phyloP scores from a whole-genome alignment of 1,140 invertebrate species.

The Rhopalosiphum padi region DNA sequence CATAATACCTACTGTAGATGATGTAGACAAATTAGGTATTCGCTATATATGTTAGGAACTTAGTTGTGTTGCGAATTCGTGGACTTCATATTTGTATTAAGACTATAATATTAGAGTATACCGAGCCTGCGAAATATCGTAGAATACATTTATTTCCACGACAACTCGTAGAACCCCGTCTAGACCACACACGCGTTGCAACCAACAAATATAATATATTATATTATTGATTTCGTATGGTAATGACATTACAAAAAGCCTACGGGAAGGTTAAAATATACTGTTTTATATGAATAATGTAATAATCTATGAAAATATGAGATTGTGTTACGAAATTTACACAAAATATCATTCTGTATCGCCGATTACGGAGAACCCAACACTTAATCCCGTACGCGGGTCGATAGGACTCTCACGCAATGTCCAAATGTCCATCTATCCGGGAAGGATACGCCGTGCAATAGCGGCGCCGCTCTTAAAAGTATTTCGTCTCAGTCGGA shows the following conservation, averaged over 20 bases:
- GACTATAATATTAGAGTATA: neutral
- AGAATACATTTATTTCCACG: neutral
- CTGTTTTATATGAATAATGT: constrained; percentile 8
- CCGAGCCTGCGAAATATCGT: neutral
- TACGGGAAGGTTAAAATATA: neutral
- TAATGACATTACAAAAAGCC: neutral
- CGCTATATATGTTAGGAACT: neutral
- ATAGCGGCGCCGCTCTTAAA: neutral
- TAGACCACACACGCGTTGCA: neutral
- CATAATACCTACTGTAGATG: neutral
- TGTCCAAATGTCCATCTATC: neutral
- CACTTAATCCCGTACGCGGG: neutral
- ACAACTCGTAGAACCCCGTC: neutral
- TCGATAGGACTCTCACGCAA: neutral
- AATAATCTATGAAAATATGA: constrained; percentile 13
- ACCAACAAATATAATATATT: neutral
- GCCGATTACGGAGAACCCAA: neutral
- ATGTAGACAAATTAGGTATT: neutral
- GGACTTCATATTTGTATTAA: neutral
- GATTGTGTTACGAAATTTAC: neutral
- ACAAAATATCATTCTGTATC: neutral
- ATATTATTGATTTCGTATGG: neutral
- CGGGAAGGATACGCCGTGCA: neutral
- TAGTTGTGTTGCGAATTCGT: neutral
- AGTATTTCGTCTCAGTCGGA: neutral